These are phyloP conservation scores for Metacarcinus magister DNA, from an alignment of 2,888 invertebrate genomes.

Conservation along the genomic window DNA sequence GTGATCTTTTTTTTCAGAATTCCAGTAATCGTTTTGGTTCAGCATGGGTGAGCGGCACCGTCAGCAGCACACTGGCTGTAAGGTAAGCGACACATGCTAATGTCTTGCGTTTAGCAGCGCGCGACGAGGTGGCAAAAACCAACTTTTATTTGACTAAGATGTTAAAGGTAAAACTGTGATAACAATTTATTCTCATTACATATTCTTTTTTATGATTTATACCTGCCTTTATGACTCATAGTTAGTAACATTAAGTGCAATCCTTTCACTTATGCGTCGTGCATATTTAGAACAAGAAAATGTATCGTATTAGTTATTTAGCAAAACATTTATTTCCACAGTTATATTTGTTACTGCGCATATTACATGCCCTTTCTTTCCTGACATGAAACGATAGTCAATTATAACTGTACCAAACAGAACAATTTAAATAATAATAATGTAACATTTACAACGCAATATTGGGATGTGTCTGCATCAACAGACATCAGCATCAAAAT, in stretches of 20 bases:
- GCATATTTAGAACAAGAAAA: not conserved
- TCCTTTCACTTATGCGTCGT: not conserved
- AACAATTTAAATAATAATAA: not conserved
- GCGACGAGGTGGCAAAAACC: not conserved
- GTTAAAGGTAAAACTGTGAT: not conserved
- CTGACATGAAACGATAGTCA: not conserved
- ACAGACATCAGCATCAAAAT: not conserved
- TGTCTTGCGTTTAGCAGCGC: not conserved
- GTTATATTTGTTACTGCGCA: not conserved
- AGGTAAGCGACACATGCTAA: not conserved
- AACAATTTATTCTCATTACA: not conserved
- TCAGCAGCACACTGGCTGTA: not conserved
- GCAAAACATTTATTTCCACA: not conserved
- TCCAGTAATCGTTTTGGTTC: no score
- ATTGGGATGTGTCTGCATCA: not conserved
- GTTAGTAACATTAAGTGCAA: not conserved
- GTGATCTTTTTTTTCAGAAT: not conserved
- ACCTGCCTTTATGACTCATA: not conserved
- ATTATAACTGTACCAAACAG: not conserved
- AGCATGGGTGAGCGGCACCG: not conserved
- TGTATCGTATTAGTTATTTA: not conserved
- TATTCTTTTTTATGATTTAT: not conserved
- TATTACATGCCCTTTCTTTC: not conserved
- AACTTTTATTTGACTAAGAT: not conserved
- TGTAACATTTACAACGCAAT: not conserved